Base-by-base conservation (phyloP, 2,113 vertebrate species). In the Percina caprodes region DNA sequence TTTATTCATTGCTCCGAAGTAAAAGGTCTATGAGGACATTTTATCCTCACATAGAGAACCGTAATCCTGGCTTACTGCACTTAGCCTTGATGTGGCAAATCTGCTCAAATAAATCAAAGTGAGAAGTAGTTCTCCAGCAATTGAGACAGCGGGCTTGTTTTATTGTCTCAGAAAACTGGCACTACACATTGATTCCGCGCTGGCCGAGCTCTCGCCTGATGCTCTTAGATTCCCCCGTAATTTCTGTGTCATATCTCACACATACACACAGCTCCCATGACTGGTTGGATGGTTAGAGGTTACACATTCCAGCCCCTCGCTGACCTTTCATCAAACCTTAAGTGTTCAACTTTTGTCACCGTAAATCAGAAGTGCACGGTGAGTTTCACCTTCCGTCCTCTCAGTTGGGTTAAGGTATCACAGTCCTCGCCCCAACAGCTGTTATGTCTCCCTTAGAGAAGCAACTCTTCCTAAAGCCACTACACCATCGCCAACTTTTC, bases 141-240 rank as follows among this genome's bases (percentile, higher is more conserved):
- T 95, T 92, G 93, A 96, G 95, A 95, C 95, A 95, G 95, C 94
- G 90, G 92, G 89, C 89, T 92, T 93, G 94, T 96, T 92, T 96
- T 95, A 96, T 96, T 94, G 95, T 94, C 92, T 92, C 94, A 85
- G 93, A 95, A 89, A 95, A 95, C 94, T 93, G 95, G 95, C 92
- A 93, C 93, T 93, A 82, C 65, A 87, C 95, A 96, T 97, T 96
- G 97, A 96, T 96, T 96, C 94, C 93, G 94, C 94, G 95, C 94
- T 94, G 95, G 95, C 94, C 94, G 94, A 96, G 95, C 95, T 95
- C 94, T 95, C 91, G 94, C 66, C 72, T 70, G 95, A 95, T 91
- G 94, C 95, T 96, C 96, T 96, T 94, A 94, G 94, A 95, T 90
- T 95, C 80, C 94, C 73, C 58, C 23, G 9, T 62, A 81, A 63